Percentiles rank a stretch among this genome's conserved stretches.
phyloP scores from a whole-genome alignment of 2,888 invertebrate genomes.

The Merodon equestris region DNA sequence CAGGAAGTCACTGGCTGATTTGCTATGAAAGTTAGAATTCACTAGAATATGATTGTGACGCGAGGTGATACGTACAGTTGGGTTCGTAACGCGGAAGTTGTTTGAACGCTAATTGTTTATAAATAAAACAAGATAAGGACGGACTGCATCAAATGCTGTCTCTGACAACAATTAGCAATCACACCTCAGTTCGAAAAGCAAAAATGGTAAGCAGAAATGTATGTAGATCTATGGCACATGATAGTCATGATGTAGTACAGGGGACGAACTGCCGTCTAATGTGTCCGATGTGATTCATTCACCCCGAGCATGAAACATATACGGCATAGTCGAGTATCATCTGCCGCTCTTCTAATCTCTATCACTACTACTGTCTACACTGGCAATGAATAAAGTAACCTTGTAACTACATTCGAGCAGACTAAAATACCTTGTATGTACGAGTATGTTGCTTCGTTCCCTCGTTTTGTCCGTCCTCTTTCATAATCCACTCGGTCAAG shows the following conservation, averaged over 20 bases:
- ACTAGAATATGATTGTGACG: slow-evolving; percentile 10
- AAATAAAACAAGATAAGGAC: slow-evolving; percentile 15
- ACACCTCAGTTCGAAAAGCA: too few species aligned
- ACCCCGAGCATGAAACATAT: slow-evolving; percentile 8
- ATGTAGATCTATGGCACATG: too few species aligned
- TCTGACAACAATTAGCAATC: too few species aligned
- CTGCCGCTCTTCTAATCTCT: slow-evolving; percentile 16
- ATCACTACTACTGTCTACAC: slow-evolving; percentile 22
- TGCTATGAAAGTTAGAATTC: slow-evolving; percentile 10
- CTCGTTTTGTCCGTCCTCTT: neutral
- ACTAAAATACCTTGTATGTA: slow-evolving; percentile 45
- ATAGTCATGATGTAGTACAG: slow-evolving; percentile 9
- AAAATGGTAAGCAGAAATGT: too few species aligned
- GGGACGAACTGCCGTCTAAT: too few species aligned
- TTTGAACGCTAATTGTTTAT: slow-evolving; percentile 20
- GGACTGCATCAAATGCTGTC: neutral
- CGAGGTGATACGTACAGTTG: slow-evolving; percentile 10
- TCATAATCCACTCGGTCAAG: neutral
- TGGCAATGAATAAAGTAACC: slow-evolving; percentile 50
- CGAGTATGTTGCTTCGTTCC: neutral
- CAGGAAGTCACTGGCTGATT: slow-evolving; percentile 43
- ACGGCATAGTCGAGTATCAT: too few species aligned
- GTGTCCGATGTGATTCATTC: slow-evolving; percentile 65
- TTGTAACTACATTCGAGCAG: slow-evolving; percentile 53
- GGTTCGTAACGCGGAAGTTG: too few species aligned